Conservation (phyloP, 2,797 vertebrate species). For the Oophaga sylvatica region DNA sequence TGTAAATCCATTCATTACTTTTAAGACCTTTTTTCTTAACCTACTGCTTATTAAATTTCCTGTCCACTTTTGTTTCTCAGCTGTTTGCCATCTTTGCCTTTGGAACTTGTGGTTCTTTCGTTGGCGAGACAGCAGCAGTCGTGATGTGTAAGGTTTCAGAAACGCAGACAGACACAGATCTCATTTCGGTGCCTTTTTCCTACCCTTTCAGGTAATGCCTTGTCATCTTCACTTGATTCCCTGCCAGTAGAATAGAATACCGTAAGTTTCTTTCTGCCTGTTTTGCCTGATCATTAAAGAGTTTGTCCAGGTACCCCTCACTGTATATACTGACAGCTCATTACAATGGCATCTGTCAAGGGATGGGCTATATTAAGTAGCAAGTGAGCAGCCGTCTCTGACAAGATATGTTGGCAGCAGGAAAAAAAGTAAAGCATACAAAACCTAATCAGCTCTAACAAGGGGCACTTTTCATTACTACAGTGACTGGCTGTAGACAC, state of each 20-base stretch:
- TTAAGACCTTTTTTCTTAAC: not conserved
- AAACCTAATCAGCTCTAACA: too few relatives aligned
- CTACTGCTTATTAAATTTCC: not conserved
- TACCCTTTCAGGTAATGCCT: slow-evolving; percentile 92
- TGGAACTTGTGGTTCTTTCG: slow-evolving; percentile 86
- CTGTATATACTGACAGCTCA: not conserved
- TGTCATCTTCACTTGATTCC: not conserved
- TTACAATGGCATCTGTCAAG: too few relatives aligned
- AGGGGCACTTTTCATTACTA: too few relatives aligned
- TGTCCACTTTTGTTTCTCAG: slow-evolving; percentile 68
- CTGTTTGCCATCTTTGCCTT: slow-evolving; percentile 93
- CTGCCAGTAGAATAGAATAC: not conserved
- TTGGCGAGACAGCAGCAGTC: slow-evolving; percentile 76
- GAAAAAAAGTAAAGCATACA: too few relatives aligned
- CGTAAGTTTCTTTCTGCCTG: not conserved
- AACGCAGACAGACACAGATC: slow-evolving; percentile 59
- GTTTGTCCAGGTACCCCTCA: not conserved
- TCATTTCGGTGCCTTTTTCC: slow-evolving; percentile 74
- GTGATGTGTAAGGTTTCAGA: slow-evolving; percentile 71
- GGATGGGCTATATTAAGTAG: too few relatives aligned
- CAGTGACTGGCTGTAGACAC: too few relatives aligned
- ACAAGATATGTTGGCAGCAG: too few relatives aligned
- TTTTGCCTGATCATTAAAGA: not conserved
- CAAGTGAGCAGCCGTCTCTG: too few relatives aligned
- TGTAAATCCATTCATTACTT: not conserved